phyloP scores from a whole-genome alignment of 2,797 vertebrate species.

The Florisuga fusca region DNA sequence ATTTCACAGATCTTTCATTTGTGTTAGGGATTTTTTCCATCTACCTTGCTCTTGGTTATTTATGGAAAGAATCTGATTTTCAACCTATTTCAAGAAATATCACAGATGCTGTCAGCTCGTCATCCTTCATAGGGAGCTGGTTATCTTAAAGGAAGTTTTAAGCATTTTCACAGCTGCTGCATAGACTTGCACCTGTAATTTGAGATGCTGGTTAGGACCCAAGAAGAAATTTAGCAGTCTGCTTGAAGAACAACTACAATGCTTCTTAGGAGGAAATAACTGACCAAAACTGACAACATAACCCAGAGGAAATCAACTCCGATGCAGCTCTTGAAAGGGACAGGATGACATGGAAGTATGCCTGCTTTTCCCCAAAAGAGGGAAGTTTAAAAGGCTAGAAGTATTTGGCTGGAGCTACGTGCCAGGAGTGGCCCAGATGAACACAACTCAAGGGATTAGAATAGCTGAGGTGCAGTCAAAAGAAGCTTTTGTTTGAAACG shows the following conservation, averaged over 20 bases:
- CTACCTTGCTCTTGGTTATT: not conserved
- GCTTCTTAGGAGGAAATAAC: not conserved
- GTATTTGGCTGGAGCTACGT: not conserved
- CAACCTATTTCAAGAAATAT: not conserved
- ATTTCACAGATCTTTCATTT: not conserved
- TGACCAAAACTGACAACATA: not conserved
- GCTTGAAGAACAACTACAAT: not conserved
- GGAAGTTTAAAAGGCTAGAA: not conserved
- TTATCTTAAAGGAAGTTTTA: not conserved
- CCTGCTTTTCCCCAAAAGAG: not conserved
- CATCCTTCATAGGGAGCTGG: not conserved
- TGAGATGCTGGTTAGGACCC: not conserved
- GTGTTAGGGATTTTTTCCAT: not conserved
- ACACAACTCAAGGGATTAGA: not conserved
- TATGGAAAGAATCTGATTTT: not conserved
- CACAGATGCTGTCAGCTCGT: not conserved
- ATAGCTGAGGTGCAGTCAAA: not conserved
- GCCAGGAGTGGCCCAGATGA: not conserved
- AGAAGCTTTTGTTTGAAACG: not conserved
- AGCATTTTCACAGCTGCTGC: not conserved
- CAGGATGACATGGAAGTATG: not conserved
- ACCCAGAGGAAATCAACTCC: not conserved
- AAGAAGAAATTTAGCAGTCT: not conserved
- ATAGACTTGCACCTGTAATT: not conserved
- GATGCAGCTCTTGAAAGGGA: not conserved